Evolutionary conservation across 2,888 invertebrate genomes (phyloP), one percentile per base, ranked within the genome.

Genomic region (Ectemnius lituratus): DNA sequence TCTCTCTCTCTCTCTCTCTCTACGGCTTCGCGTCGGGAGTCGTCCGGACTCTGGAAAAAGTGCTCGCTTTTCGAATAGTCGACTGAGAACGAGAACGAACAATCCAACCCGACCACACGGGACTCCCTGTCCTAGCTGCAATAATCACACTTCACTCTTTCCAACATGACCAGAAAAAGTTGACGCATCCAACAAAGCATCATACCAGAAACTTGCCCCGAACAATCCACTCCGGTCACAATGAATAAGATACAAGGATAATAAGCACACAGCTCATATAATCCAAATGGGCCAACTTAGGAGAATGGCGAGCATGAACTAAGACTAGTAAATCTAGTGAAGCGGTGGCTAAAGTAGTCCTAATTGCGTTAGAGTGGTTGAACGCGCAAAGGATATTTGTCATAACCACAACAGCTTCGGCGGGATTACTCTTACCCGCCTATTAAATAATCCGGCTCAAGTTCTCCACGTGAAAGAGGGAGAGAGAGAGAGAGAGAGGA

Each of bases 341-440:
- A 76, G 61, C 63, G 72, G 8, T 11, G 57, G 45, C 60, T 68
- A 68, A 72, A 72, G 65, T 52, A 74, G 67, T 66, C 67, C 65
- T 68, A 68, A 71, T 59, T 4, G 56, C 65, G 59, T 49, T 56
- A 52, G 37, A 67, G 57, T 57, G 28, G 62, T 64, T 70, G 27
- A 67, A 67, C 20, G 75, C 18, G 67, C 67, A 60, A 69, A 67
- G 65, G 70, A 70, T 80, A 80, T 80, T 77, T 76, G 67, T 73
- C 67, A 58, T 70, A 62, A 57, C 68, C 60, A 46, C 68, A 67
- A 64, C 61, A 45, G n/a, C 52, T 47, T 66, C 66, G 14, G 14
- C 0, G 62, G 59, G 72, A 76, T 74, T 63, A 60, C 57, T 63
- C 61, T 59, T 57, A 4, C n/a, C 46, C n/a, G 47, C 61, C 76